phyloP scores from a whole-genome alignment of 2,888 invertebrate species.

The Aphrophora alni region DNA sequence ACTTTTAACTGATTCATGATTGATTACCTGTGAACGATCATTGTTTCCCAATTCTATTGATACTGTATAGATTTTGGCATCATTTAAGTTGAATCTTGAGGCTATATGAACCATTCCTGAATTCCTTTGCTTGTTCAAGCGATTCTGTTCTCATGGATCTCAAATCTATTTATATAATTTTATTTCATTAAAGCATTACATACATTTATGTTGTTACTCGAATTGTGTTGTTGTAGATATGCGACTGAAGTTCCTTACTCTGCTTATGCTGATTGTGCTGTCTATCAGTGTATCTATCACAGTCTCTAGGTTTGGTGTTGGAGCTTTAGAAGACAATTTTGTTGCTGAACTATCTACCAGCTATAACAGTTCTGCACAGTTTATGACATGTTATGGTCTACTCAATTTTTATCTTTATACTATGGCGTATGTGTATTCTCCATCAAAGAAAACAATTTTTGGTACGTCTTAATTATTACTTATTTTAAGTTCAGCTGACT shows the following conservation, averaged over 20 bases:
- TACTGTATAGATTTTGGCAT: too few relatives aligned
- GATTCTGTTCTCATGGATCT: too few relatives aligned
- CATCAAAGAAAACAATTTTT: constrained; percentile 79
- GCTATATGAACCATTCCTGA: too few relatives aligned
- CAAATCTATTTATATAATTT: too few relatives aligned
- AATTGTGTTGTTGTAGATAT: constrained; percentile 68
- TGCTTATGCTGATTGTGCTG: constrained; percentile 82
- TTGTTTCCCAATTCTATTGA: too few relatives aligned
- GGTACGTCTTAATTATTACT: constrained; percentile 67
- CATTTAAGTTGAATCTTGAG: too few relatives aligned
- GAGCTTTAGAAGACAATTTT: constrained; percentile 92
- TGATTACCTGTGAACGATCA: too few relatives aligned
- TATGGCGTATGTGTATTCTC: constrained; percentile 94
- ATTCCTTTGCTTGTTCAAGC: too few relatives aligned
- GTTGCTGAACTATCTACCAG: constrained; percentile 86
- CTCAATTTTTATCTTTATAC: constrained; percentile 93
- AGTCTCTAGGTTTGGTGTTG: constrained; percentile 86
- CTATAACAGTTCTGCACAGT: constrained; percentile 91
- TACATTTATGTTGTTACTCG: too few relatives aligned
- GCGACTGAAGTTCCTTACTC: constrained; percentile 87
- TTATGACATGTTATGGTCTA: constrained; percentile 93
- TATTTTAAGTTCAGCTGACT: neutral
- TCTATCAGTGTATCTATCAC: constrained; percentile 57
- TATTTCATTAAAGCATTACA: too few relatives aligned
- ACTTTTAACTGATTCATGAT: too few relatives aligned